phyloP scores from a whole-genome alignment of 92 coral and sea anemone species.

The Actinernus sp. region DNA sequence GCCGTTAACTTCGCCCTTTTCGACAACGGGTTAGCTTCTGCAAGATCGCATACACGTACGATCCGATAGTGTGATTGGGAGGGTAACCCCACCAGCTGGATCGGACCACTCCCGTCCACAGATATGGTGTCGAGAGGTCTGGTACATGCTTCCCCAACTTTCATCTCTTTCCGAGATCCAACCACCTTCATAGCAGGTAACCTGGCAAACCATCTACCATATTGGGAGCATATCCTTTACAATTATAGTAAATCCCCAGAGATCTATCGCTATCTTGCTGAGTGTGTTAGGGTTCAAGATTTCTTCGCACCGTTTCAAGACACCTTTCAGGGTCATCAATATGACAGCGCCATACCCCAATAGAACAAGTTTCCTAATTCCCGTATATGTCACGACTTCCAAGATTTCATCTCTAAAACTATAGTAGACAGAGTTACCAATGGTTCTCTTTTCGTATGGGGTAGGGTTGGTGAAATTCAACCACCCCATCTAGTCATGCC shows the following conservation, averaged over 20 bases:
- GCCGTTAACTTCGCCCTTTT: no score
- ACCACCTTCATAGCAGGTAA: constrained; percentile 36
- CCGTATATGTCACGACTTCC: not conserved
- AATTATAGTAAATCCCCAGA: not conserved
- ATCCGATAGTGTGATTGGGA: constrained; percentile 10
- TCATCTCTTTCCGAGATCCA: constrained; percentile 14
- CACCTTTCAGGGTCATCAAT: not conserved
- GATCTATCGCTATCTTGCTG: not conserved
- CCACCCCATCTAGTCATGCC: constrained; percentile 46
- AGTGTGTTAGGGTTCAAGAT: not conserved
- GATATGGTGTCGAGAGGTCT: constrained; percentile 30
- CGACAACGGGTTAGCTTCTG: no score
- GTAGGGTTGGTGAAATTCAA: constrained; percentile 1
- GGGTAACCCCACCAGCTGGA: constrained; percentile 37
- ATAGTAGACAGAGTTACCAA: constrained; percentile 11
- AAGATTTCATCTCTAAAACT: constrained; percentile 10
- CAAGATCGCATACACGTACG: no score
- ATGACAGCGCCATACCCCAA: not conserved
- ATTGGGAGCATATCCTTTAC: constrained; percentile 2
- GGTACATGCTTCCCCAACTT: constrained; percentile 14
- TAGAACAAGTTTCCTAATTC: not conserved
- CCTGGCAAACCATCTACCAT: not conserved
- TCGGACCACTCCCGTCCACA: constrained; percentile 31
- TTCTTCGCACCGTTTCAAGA: constrained; percentile 3
- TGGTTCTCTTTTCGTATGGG: constrained; percentile 31